Conservation (phyloP, 2,888 invertebrate genomes). For the Andrena haemorrhoa region DNA sequence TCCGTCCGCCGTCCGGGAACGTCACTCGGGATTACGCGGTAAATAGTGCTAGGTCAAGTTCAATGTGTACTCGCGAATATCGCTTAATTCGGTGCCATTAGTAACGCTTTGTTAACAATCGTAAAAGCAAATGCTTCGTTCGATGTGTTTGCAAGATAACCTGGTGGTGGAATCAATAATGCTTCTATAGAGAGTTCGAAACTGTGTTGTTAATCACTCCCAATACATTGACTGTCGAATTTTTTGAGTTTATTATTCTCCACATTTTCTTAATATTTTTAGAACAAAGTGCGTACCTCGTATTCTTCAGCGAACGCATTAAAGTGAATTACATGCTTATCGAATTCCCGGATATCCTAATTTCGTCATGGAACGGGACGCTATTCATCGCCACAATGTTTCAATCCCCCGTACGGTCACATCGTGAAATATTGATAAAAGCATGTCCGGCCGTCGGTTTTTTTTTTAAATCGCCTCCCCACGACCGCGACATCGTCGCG, state of each 20-base stretch:
- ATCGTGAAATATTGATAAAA: conserved; percentile 49
- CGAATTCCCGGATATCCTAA: background rate
- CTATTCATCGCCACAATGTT: conserved; percentile 5
- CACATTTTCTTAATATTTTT: too few relatives aligned
- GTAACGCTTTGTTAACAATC: background rate
- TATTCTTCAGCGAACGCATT: too few relatives aligned
- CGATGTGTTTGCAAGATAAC: background rate
- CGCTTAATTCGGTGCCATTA: background rate
- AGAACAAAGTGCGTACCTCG: too few relatives aligned
- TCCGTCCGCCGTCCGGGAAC: conserved; percentile 31
- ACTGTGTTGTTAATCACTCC: background rate
- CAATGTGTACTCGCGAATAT: background rate
- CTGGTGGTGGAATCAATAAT: background rate
- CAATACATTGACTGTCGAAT: background rate
- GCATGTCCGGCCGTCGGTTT: conserved; percentile 16
- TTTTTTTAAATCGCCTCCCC: conserved; percentile 39
- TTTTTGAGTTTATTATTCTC: background rate
- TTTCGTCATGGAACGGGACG: background rate
- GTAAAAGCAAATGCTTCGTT: background rate
- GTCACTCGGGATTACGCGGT: background rate
- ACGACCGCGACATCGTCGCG: conserved; percentile 8
- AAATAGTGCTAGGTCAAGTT: background rate
- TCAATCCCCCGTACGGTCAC: conserved; percentile 1
- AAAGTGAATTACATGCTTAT: background rate
- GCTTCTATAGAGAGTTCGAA: too few relatives aligned